These are phyloP conservation scores for Tanytarsus gracilentus DNA, from an alignment of 2,888 invertebrate genomes.

Conservation along the genomic window DNA sequence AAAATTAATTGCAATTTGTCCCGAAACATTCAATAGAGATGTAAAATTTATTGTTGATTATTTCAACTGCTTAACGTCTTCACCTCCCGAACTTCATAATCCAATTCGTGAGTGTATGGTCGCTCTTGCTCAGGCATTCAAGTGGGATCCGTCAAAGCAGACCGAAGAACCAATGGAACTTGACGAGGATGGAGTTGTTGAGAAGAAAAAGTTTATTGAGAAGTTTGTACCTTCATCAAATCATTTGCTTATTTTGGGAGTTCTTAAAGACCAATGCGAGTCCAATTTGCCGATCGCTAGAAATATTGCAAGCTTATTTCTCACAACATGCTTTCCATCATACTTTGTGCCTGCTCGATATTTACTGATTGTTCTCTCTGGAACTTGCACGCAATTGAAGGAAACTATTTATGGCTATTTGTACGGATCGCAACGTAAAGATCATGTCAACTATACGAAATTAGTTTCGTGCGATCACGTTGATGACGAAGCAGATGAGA, in stretches of 20 bases:
- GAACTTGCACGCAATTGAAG: conserved; percentile 50
- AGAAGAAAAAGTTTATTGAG: conserved; percentile 34
- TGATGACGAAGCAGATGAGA: not conserved
- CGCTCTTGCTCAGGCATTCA: conserved; percentile 59
- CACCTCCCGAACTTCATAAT: conserved; percentile 48
- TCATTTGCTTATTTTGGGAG: conserved; percentile 50
- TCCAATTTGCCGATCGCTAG: conserved; percentile 55
- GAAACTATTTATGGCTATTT: conserved; percentile 44
- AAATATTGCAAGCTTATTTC: conserved; percentile 73
- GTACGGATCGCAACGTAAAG: conserved; percentile 58
- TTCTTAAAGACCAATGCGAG: conserved; percentile 64
- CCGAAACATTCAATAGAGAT: conserved; percentile 57
- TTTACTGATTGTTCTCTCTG: conserved; percentile 69
- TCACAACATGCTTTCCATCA: conserved; percentile 70
- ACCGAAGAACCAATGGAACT: conserved; percentile 33
- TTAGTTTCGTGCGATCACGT: conserved; percentile 43
- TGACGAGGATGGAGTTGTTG: conserved; percentile 33
- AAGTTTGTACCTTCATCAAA: conserved; percentile 41
- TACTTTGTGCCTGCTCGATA: conserved; percentile 76
- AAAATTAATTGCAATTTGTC: conserved; percentile 46
- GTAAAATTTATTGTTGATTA: conserved; percentile 44
- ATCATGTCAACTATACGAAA: conserved; percentile 44
- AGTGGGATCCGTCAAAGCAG: conserved; percentile 36
- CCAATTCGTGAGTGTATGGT: conserved; percentile 60
- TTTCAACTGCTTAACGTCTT: conserved; percentile 40